Conservation (phyloP, 2,888 invertebrate species). For the Drosophila nr. perissopoda region DNA sequence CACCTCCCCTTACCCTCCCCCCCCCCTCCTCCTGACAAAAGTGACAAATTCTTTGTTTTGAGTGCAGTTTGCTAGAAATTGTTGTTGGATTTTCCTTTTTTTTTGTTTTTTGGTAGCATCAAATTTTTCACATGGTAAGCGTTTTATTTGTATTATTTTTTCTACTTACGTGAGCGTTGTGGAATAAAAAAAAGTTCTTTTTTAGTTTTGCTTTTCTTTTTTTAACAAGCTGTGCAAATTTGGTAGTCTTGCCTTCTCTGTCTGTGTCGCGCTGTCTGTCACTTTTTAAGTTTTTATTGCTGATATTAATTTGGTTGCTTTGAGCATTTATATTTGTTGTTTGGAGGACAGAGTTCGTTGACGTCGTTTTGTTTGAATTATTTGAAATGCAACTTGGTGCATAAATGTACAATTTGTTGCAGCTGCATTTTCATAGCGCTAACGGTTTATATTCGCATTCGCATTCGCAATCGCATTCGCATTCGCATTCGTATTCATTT, state of each 20-base stretch:
- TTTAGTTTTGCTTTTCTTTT: not conserved
- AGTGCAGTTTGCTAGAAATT: conserved; percentile 24
- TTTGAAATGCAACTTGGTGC: conserved; percentile 68
- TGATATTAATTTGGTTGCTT: conserved; percentile 6
- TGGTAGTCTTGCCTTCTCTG: conserved; percentile 8
- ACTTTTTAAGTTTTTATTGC: conserved; percentile 13
- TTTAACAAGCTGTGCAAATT: conserved; percentile 35
- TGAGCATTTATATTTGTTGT: conserved; percentile 8
- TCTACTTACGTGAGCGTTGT: conserved; percentile 64
- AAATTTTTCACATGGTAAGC: conserved; percentile 59
- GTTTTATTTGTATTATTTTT: conserved; percentile 10
- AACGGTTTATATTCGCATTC: conserved; percentile 11
- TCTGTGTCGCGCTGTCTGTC: conserved; percentile 7
- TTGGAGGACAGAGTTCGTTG: conserved; percentile 58
- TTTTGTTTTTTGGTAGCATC: conserved; percentile 60
- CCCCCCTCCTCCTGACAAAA: not conserved
- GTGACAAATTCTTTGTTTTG: conserved; percentile 23
- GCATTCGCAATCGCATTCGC: too few relatives aligned
- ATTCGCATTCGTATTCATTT: conserved; percentile 10
- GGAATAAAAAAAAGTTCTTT: conserved; percentile 9
- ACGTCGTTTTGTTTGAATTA: conserved; percentile 45
- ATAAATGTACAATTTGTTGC: conserved; percentile 46
- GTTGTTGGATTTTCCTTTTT: conserved; percentile 16
- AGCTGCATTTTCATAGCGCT: conserved; percentile 64
- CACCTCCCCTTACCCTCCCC: too few relatives aligned